These are phyloP conservation scores for Myotis davidii DNA, from an alignment of 2,113 vertebrate species.

Conservation along the genomic window DNA sequence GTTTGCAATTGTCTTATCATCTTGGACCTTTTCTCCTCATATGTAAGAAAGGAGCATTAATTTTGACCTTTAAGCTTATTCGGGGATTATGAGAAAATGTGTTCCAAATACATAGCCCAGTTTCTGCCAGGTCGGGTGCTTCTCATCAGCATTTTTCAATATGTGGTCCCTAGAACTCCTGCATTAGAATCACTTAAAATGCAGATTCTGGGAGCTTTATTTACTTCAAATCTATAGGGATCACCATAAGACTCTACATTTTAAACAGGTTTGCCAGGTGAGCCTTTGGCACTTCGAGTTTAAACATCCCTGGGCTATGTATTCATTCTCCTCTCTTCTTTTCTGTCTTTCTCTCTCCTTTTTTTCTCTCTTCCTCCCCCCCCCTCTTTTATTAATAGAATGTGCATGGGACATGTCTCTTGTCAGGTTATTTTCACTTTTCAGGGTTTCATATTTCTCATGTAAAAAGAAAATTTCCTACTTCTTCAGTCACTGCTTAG, in stretches of 20 bases:
- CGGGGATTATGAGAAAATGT: neutral
- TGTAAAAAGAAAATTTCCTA: conserved; percentile 17
- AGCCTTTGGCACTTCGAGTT: neutral
- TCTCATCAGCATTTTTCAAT: neutral
- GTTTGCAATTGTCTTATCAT: neutral
- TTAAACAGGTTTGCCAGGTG: neutral
- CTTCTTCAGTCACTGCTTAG: neutral
- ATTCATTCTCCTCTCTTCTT: neutral
- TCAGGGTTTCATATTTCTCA: neutral
- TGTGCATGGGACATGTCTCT: neutral
- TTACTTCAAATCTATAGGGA: neutral
- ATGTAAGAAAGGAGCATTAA: neutral
- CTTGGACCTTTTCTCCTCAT: neutral
- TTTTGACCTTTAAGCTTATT: neutral
- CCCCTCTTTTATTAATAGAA: neutral
- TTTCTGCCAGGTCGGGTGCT: neutral
- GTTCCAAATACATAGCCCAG: neutral
- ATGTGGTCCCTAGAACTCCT: neutral
- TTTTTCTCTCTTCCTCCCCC: neutral
- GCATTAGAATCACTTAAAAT: neutral
- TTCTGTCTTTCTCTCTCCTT: neutral
- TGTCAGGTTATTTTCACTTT: conserved; percentile 27
- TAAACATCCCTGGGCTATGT: neutral
- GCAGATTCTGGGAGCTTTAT: conserved; percentile 3
- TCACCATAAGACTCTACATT: neutral